A percentile compares a stretch with the other conserved stretches of the same genome.
Conservation (phyloP, 2,113 vertebrate species). For the Boulengeromyrus knoepffleri region DNA sequence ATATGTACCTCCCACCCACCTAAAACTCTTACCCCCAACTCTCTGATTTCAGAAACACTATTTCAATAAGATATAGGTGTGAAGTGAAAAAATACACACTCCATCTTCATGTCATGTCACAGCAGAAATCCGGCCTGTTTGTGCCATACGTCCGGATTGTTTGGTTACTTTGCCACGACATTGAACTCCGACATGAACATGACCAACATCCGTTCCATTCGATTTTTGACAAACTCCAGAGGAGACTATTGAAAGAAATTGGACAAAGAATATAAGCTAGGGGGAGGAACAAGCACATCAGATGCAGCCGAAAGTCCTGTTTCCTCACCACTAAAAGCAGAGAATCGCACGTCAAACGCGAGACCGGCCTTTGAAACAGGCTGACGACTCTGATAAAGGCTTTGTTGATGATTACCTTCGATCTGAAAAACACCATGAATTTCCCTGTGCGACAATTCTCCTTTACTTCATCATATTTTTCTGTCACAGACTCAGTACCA, state of each 20-base stretch:
- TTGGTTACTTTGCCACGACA: not conserved
- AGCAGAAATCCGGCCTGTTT: not conserved
- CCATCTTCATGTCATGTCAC: not conserved
- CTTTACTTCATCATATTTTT: constrained; percentile 84
- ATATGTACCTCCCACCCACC: not conserved
- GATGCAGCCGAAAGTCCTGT: not conserved
- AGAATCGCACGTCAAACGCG: not conserved
- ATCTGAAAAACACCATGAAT: constrained; percentile 53
- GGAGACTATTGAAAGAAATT: not conserved
- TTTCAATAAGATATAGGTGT: constrained; percentile 63
- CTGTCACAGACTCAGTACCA: constrained; percentile 73
- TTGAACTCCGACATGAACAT: not conserved
- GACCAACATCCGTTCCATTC: not conserved
- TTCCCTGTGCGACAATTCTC: constrained; percentile 97
- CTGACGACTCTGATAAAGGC: not conserved
- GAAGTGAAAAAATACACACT: not conserved
- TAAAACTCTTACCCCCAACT: not conserved
- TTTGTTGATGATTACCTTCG: constrained; percentile 66
- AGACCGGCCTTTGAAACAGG: not conserved
- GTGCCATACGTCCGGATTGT: not conserved
- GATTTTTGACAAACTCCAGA: not conserved
- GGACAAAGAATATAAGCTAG: not conserved
- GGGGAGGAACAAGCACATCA: not conserved
- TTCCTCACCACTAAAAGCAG: not conserved
- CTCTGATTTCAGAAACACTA: constrained; percentile 53